phyloP scores from a whole-genome alignment of 2,113 vertebrate genomes.

The Urocitellus parryii region DNA sequence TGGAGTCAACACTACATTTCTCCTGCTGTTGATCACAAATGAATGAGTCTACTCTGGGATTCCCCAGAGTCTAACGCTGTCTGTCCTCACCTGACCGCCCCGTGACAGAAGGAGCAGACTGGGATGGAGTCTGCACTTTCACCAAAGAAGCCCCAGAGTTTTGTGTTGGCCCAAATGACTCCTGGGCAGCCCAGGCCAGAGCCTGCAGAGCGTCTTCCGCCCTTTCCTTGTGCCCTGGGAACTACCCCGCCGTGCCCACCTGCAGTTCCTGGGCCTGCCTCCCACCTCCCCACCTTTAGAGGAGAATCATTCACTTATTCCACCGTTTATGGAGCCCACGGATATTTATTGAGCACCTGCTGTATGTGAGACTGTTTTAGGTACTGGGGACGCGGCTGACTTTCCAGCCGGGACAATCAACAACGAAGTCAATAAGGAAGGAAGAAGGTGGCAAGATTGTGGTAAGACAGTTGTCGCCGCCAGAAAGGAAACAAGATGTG shows the following conservation, averaged over 20 bases:
- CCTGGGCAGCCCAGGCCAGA: neutral
- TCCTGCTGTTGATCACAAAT: neutral
- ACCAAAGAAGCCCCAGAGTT: neutral
- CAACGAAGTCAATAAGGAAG: neutral
- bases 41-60: neutral
- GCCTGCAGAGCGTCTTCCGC: too few species aligned
- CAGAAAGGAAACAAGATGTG: neutral
- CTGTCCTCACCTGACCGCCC: neutral
- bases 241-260: neutral
- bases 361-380: neutral
- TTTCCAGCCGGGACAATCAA: neutral
- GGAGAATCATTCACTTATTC: neutral
- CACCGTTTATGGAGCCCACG: neutral
- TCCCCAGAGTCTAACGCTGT: neutral
- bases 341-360: neutral
- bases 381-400: neutral
- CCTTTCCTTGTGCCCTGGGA: neutral
- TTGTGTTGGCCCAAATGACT: neutral
- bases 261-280: neutral
- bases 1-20: neutral
- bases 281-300: neutral
- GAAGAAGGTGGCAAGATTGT: neutral
- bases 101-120: neutral
- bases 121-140: neutral
- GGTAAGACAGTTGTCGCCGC: neutral